phyloP scores from a whole-genome alignment of 2,797 vertebrate genomes.

The Clarias platycephalus region DNA sequence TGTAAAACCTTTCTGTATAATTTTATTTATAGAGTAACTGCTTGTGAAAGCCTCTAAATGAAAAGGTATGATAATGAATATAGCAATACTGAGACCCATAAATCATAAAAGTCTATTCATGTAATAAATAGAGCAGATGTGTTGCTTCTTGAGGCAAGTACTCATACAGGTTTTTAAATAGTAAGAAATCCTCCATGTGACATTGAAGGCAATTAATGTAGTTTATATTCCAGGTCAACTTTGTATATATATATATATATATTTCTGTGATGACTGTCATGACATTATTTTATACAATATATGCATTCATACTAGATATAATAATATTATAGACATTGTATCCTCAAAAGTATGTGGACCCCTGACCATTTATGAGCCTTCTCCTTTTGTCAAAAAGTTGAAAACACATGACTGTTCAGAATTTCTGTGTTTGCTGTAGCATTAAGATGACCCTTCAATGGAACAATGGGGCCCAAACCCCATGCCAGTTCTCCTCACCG shows the following conservation, averaged over 20 bases:
- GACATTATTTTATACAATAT: background rate
- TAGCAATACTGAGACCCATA: constrained; percentile 27
- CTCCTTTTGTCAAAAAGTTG: background rate
- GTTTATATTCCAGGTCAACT: background rate
- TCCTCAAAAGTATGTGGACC: background rate
- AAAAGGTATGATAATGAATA: constrained; percentile 36
- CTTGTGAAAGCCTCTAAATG: background rate
- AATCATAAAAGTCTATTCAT: constrained; percentile 13
- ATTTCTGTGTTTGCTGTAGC: too few relatives aligned
- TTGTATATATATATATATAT: too few relatives aligned
- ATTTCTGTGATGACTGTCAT: too few relatives aligned
- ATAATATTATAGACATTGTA: background rate
- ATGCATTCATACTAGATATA: background rate
- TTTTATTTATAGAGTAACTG: background rate
- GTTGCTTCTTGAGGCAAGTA: background rate
- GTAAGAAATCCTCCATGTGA: background rate
- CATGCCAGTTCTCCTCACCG: background rate
- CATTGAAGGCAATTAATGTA: background rate
- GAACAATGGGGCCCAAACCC: too few relatives aligned
- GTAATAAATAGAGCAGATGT: constrained; percentile 9
- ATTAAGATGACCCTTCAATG: too few relatives aligned
- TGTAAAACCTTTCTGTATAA: constrained; percentile 15
- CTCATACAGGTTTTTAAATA: background rate
- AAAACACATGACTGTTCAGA: too few relatives aligned
- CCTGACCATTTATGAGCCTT: background rate